phyloP scores from a whole-genome alignment of 2,113 vertebrate genomes.

The Panthera uncia region DNA sequence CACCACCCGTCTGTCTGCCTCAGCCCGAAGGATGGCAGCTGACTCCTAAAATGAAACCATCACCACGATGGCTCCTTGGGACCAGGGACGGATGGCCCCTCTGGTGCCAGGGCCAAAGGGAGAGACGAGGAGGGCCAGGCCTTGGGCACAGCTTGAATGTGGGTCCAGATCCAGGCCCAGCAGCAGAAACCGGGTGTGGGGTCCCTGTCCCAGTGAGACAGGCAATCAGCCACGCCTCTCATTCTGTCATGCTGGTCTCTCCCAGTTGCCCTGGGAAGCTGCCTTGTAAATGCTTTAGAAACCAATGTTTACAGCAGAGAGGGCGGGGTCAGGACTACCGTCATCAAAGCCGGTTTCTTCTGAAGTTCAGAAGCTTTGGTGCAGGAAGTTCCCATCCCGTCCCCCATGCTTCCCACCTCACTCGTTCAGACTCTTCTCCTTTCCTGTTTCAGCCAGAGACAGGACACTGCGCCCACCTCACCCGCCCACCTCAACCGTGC shows the following conservation, averaged over 20 bases:
- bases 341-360: fast-evolving
- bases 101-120: not conserved
- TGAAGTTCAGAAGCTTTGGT: not conserved
- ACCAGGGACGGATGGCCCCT: not conserved
- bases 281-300: not conserved
- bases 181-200: not conserved
- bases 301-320: not conserved
- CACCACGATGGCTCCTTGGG: not conserved
- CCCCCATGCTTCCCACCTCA: not conserved
- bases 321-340: too few species aligned
- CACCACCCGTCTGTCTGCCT: not conserved
- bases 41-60: not conserved
- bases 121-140: not conserved
- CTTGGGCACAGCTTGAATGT: fast-evolving
- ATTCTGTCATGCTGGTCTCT: fast-evolving
- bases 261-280: not conserved
- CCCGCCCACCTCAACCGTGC: fast-evolving
- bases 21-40: not conserved
- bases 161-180: not conserved
- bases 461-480: not conserved
- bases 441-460: not conserved
- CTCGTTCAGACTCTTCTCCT: not conserved
- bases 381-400: not conserved
- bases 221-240: not conserved
- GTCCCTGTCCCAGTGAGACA: not conserved